Base-by-base conservation (phyloP, 2,797 vertebrate genomes). In the Sebastes melanostomus region DNA sequence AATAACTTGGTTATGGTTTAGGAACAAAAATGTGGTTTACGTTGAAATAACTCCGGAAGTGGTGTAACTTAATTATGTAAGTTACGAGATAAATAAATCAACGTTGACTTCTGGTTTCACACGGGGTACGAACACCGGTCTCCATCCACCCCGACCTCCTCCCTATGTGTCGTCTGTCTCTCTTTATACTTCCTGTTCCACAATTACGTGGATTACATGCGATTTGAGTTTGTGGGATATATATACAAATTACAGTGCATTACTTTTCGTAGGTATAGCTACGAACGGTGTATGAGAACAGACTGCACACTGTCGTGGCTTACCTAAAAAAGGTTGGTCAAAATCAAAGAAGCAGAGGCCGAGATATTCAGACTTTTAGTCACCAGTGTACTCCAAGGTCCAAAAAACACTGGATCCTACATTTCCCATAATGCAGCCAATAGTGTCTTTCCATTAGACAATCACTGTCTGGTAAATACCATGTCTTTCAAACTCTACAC, bases 401-500 rank as follows among this genome's bases (percentile, higher is more conserved):
- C 46, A 50, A 20, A 50, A 50, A 52, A 52, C 50, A 11, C 4
- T 52, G 8, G 18, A 52, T 52, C 50, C 20, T 52, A 59, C 16
- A 46, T 82, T 76, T 80, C 14, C 32, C 38, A 72, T 36, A 22
- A 56, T 22, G n/a, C 11, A 77, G 27, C 27, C 54, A 62, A 29
- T 13, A n/a, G 20, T 1, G 2, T 72, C 11, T 36, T 36, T 38
- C 32, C 9, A 55, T 58, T 20, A 38, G 2, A 55, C 3, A 46
- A 66, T 65, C 12, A 8, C 18, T 11, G 3, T 46, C 25, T 56
- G 62, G 13, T 72, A 25, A 59, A 85, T 46, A 20, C 2, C 11
- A 59, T 6, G 0, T 30, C 5, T 63, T 67, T 54, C 4, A 72
- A 78, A 34, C 25, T 13, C n/a, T n/a, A 61, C 36, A 34, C 16